Evolutionary conservation across 2,888 invertebrate species (phyloP).

Genomic region (Lissocephala sabroskyi): DNA sequence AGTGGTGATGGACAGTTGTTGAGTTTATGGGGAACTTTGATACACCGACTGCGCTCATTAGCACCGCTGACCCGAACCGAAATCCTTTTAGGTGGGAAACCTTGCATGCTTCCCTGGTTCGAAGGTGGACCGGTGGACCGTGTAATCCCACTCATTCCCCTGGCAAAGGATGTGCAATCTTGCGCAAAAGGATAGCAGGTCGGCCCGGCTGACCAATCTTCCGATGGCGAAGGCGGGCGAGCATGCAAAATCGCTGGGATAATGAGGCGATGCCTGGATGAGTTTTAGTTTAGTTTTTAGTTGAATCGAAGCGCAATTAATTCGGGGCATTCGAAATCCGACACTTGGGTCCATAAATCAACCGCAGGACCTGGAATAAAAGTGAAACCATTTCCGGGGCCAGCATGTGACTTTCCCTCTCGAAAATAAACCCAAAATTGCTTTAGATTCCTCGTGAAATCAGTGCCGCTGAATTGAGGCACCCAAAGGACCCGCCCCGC

Average conservation of each 20-base stretch:
- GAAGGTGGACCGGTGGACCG: no score
- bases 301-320: conserved; percentile 36
- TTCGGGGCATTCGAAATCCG: conserved; percentile 42
- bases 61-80: no score
- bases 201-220: conserved; percentile 48
- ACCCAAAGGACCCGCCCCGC: conserved; percentile 17
- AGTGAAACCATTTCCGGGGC: conserved; percentile 63
- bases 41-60: no score
- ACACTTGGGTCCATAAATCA: conserved; percentile 65
- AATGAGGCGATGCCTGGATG: conserved; percentile 46
- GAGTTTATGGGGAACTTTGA: no score
- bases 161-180: conserved; percentile 56
- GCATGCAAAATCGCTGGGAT: conserved; percentile 49
- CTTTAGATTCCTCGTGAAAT: conserved; percentile 53
- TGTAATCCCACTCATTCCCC: conserved; percentile 30
- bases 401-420: conserved; percentile 57
- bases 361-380: conserved; percentile 40
- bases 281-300: conserved; percentile 37
- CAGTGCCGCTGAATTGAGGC: conserved; percentile 35
- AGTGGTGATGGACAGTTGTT: no score
- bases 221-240: conserved; percentile 32
- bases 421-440: conserved; percentile 18
- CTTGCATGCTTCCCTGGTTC: no score
- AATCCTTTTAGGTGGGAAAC: no score
- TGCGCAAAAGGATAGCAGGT: conserved; percentile 58